Evolutionary conservation across 2,113 vertebrate genomes (phyloP), one percentile per base, ranked within the genome.

Genomic region (Electrona antarctica): DNA sequence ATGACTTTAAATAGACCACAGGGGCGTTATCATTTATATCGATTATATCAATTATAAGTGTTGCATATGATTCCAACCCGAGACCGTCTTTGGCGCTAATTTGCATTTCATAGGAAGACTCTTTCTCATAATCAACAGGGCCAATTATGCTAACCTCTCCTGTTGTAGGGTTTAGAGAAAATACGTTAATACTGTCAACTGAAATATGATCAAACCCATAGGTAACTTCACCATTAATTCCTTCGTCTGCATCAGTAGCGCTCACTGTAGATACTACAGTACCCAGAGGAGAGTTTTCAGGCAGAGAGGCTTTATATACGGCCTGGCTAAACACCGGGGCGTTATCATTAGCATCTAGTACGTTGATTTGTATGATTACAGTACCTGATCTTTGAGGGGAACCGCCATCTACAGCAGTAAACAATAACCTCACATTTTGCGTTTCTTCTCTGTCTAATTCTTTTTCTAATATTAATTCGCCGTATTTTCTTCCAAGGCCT

Each of bases 11-110:
- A 3, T 67, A 73, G 41, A 94, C 79, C 54, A 86, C 81, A 2
- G 93, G 93, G 0, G 77, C 80, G 65, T 94, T 94, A 47, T 94
- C 93, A 73, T 94, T 94, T 10, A 92, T 73, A 66, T 95, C 92
- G 48, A 77, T 73, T 3, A 92, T 73, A 45, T 87, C 81, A 51
- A 93, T 74, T 8, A 93, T 15, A 7, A 94, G 76, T 70, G 90
- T 93, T 2, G 87, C 82, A 74, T 89, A 84, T 3, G 92, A 91
- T 0, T 81, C 72, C 0, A 94, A 79, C 2, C 81, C 80, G 69
- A 46, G 45, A 2, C 55, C 72, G 71, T 92, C 92, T 79, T 87
- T 92, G 0, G 90, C 92, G 74, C 88, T 78, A 14, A 92, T 63
- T 8, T 50, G n/a, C 6, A 92, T 51, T 50, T 76, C 80, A 63